Conservation (phyloP, 2,113 vertebrate species). For the Alexandromys fortis region DNA sequence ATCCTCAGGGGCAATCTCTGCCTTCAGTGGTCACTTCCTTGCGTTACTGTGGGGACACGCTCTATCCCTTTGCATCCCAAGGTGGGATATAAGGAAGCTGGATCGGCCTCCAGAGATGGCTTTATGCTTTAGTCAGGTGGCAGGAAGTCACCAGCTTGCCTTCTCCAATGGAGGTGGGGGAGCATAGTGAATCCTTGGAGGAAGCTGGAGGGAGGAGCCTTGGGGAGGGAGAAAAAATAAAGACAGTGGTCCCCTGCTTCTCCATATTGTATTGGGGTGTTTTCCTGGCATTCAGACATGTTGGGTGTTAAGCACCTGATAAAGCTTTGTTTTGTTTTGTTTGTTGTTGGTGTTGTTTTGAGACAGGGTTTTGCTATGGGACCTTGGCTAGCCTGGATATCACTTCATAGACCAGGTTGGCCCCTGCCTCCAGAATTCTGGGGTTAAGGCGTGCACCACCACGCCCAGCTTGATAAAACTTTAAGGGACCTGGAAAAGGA, state of each 20-base stretch:
- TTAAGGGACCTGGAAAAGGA: background rate
- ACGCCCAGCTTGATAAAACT: background rate
- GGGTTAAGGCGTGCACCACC: background rate
- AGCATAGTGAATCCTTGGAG: background rate
- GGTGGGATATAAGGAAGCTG: background rate
- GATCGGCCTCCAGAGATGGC: background rate
- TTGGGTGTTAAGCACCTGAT: background rate
- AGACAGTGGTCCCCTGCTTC: background rate
- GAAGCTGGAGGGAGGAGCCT: background rate
- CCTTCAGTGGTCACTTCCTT: background rate
- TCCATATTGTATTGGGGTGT: background rate
- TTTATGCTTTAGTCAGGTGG: background rate
- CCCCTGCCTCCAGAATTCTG: background rate
- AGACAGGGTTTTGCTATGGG: background rate
- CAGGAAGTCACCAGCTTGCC: background rate
- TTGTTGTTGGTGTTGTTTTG: background rate
- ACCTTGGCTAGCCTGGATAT: too few relatives aligned
- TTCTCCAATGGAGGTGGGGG: background rate
- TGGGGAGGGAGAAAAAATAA: background rate
- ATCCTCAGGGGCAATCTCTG: background rate
- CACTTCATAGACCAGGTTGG: too few relatives aligned
- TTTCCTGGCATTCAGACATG: background rate
- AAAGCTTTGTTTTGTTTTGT: background rate
- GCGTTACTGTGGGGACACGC: background rate
- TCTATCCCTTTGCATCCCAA: background rate